phyloP scores from a whole-genome alignment of 2,888 invertebrate species.

The Hyppa rectilinea region DNA sequence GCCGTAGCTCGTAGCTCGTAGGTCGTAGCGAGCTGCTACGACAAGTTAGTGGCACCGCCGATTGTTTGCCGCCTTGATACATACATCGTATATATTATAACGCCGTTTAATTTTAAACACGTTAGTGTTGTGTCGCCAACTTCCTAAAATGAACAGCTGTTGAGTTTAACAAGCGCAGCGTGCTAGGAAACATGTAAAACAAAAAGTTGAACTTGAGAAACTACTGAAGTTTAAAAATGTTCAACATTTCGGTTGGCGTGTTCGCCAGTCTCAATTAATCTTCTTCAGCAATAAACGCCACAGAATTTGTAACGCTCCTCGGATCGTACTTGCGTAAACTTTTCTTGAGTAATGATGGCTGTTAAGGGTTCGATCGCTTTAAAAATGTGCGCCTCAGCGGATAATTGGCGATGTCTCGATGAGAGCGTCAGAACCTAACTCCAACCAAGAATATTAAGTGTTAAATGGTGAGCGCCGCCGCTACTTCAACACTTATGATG shows the following conservation, averaged over 20 bases:
- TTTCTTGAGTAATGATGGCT: conserved; percentile 73
- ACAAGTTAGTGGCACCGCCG: conserved; percentile 47
- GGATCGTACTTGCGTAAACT: conserved; percentile 68
- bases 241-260: conserved; percentile 60
- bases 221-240: conserved; percentile 45
- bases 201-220: conserved; percentile 36
- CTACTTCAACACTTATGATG: conserved; percentile 53
- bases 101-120: conserved; percentile 39
- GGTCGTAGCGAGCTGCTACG: conserved; percentile 51
- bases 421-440: conserved; percentile 27
- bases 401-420: conserved; percentile 41
- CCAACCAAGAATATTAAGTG: conserved; percentile 44
- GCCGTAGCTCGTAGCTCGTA: conserved; percentile 49
- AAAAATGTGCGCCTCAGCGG: conserved; percentile 57
- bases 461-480: conserved; percentile 29
- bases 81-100: conserved; percentile 31
- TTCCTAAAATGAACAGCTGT: conserved; percentile 44
- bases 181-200: conserved; percentile 17
- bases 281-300: conserved; percentile 73
- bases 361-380: conserved; percentile 63
- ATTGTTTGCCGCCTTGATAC: conserved; percentile 42
- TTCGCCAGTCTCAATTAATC: conserved; percentile 70
- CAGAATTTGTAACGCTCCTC: conserved; percentile 71
- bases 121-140: conserved; percentile 36
- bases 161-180: conserved; percentile 21